Percentiles rank a stretch among this genome's conserved stretches.
These are phyloP conservation scores for Drosophila quadrilineata DNA, from an alignment of 1,140 invertebrate species.

Conservation along the genomic window DNA sequence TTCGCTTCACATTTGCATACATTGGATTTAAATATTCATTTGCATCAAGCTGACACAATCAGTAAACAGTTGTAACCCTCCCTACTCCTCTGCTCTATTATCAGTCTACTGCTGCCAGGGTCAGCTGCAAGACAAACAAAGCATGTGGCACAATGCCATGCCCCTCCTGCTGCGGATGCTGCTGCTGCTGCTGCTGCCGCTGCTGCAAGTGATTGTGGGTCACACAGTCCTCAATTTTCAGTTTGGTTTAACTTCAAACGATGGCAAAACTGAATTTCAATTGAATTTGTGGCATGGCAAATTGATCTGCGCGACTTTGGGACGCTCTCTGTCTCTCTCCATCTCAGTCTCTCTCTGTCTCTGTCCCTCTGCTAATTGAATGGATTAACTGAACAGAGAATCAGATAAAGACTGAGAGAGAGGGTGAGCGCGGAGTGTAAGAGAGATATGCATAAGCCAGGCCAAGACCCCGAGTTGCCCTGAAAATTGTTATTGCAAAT, in stretches of 20 bases:
- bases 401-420: no score
- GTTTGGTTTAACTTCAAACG: conserved; percentile 69
- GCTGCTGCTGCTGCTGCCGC: no score
- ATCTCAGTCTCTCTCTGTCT: no score
- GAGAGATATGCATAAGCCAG: no score
- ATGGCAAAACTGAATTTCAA: conserved; percentile 53
- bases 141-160: background rate
- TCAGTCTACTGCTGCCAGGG: no score
- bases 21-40: conserved; percentile 73
- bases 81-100: background rate
- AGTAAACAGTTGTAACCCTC: conserved; percentile 12
- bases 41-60: conserved; percentile 55
- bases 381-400: conserved; percentile 49
- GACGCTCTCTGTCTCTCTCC: no score
- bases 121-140: conserved; percentile 37
- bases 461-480: conserved; percentile 18
- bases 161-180: no score
- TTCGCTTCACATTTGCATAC: conserved; percentile 62
- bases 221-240: conserved; percentile 66
- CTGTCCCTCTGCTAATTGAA: conserved; percentile 69
- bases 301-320: conserved; percentile 52
- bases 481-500: conserved; percentile 9
- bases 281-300: conserved; percentile 63
- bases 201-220: conserved; percentile 18
- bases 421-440: no score